Conservation (phyloP, 2,888 invertebrate species). For the Empis stercorea region DNA sequence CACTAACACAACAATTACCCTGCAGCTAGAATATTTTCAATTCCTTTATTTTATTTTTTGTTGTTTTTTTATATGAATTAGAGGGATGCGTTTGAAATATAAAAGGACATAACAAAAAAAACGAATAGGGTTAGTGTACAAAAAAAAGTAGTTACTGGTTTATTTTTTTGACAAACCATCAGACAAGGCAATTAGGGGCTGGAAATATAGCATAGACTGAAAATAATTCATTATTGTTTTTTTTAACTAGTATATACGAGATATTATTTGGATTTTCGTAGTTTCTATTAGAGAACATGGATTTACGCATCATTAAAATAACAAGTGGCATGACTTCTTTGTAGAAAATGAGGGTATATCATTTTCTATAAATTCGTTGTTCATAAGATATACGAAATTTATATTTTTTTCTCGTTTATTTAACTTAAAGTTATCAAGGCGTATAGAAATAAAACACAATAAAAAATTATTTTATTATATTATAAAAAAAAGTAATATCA, state of each 20-base stretch:
- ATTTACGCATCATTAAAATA: slow-evolving; percentile 10
- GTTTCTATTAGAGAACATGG: slow-evolving; percentile 1
- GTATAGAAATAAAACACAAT: too few relatives aligned
- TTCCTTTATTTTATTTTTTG: too few relatives aligned
- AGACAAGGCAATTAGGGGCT: not conserved
- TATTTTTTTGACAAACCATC: too few relatives aligned
- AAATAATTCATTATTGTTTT: not conserved
- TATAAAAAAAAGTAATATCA: too few relatives aligned
- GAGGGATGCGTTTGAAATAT: not conserved
- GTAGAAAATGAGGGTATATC: too few relatives aligned
- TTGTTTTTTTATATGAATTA: too few relatives aligned
- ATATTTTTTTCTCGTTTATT: too few relatives aligned
- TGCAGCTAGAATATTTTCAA: not conserved
- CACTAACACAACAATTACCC: slow-evolving; percentile 10
- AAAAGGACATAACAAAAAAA: not conserved
- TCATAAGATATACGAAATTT: too few relatives aligned
- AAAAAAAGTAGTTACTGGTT: too few relatives aligned
- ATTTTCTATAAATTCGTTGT: too few relatives aligned
- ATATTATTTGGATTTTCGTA: not conserved
- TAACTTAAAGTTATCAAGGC: too few relatives aligned
- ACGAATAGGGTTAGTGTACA: not conserved
- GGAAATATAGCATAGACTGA: not conserved
- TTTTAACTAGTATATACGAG: not conserved
- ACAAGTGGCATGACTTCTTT: slow-evolving; percentile 4
- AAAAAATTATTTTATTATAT: too few relatives aligned